Evolutionary conservation across 2,888 invertebrate species (phyloP), one percentile per base, ranked within the genome.

Genomic region (Julus scandinavius): DNA sequence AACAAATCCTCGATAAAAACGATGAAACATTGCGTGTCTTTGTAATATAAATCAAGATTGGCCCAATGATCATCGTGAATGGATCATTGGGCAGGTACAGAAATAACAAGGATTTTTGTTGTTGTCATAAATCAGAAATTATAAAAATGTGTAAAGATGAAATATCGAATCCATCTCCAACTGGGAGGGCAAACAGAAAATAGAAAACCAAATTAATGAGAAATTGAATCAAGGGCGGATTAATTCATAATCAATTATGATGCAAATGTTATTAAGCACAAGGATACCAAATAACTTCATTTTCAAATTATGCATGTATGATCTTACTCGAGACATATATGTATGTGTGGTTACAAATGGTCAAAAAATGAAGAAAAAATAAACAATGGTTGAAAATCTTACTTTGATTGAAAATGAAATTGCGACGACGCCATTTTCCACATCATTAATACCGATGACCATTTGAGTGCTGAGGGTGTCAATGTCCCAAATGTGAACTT

Each of bases 401-500:
- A 87, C 97, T 93, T 97, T 93, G 92, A 96, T 38, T 9, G 97
- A 97, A 92, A 98, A 98, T 0, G 97, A 96, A 1, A 98, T 95
- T 0, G 97, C 97, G 0, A 96, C 94, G 0, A 98, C 96, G 0
- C 97, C 97, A 87, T 96, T 94, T 91, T 96, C 96, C 91, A 97
- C 95, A 92, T 97, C 97, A 0, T 97, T 97, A 95, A 97, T 96
- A 5, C 98, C 97, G 91, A 98, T 96, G 49, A 97, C 96, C 91
- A 97, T 96, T 80, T 97, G 93, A 0, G 97, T 98, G 92, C 96
- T 96, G 90, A 98, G 92, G 0, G 97, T 96, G 92, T 96, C 96
- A 0, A 97, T 96, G 91, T 97, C 96, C 98, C 98, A 98, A 90
- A 98, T 96, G 88, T 97, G 94, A 29, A 98, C 96, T 91, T 97